Conservation (phyloP, 2,113 vertebrate species). For the Dipodomys ordii region DNA sequence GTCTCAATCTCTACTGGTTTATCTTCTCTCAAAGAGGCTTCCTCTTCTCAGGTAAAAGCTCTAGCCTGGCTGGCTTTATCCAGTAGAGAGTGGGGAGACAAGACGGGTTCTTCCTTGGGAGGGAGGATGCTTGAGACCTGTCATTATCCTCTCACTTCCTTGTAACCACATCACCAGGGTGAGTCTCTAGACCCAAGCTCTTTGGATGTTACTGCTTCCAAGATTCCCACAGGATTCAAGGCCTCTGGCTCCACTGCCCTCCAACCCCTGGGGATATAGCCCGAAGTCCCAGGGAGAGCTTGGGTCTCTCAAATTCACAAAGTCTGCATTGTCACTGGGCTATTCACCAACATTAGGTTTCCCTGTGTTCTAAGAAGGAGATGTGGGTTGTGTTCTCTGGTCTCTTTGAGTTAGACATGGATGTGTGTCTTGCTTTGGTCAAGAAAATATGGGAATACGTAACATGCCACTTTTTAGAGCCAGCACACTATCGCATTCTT, state of each 20-base stretch:
- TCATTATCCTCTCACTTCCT: background rate
- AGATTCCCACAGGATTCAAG: background rate
- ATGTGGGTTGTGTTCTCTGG: background rate
- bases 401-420: background rate
- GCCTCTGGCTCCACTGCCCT: too few species aligned
- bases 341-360: background rate
- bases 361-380: background rate
- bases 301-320: background rate
- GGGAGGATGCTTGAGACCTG: background rate
- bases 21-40: background rate
- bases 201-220: too few species aligned
- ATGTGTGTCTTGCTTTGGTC: background rate
- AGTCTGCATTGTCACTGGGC: background rate
- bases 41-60: background rate
- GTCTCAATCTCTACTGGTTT: background rate
- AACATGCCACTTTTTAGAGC: background rate
- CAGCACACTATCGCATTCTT: background rate
- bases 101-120: background rate
- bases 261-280: too few species aligned
- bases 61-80: background rate
- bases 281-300: background rate
- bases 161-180: background rate
- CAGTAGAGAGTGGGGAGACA: accelerated
- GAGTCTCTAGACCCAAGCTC: background rate
- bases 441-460: background rate